These are phyloP conservation scores for Falcunculus frontatus DNA, from an alignment of 2,113 vertebrate species.

Conservation along the genomic window DNA sequence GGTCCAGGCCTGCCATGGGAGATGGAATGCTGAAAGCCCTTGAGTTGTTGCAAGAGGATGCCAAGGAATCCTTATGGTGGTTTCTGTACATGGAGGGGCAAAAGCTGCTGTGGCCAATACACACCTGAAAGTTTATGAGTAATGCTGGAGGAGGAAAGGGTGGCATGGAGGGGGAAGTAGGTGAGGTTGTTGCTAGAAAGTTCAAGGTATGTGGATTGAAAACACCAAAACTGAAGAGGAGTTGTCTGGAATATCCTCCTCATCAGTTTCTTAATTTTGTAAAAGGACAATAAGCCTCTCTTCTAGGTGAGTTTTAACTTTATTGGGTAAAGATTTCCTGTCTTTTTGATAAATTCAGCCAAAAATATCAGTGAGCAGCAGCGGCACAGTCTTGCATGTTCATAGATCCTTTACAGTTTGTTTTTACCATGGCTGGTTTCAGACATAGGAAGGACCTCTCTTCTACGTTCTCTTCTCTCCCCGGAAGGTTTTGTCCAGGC, in stretches of 20 bases:
- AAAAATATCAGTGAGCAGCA: neutral
- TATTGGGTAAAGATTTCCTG: constrained; percentile 22
- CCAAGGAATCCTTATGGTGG: accelerated
- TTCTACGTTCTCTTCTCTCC: neutral
- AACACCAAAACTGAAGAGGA: neutral
- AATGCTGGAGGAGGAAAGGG: neutral
- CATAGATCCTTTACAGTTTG: neutral
- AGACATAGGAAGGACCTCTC: neutral
- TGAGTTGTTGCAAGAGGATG: neutral
- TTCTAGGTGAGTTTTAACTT: constrained; percentile 1
- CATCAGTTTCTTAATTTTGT: neutral
- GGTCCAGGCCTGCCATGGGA: neutral
- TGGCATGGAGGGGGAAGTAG: too few species aligned
- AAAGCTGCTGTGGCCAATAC: neutral
- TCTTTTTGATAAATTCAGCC: constrained; percentile 22
- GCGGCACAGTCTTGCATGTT: neutral
- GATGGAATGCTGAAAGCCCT: neutral
- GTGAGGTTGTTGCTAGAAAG: neutral
- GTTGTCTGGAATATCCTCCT: neutral
- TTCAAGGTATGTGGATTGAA: neutral
- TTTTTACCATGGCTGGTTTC: neutral
- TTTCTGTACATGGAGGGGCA: neutral
- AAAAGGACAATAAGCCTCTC: neutral
- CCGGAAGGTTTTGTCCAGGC: neutral
- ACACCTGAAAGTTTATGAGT: neutral